A percentile compares a stretch with the other conserved stretches of the same genome.
These are phyloP conservation scores for Lophura nycthemera DNA, from an alignment of 2,113 vertebrate species.

Conservation along the genomic window DNA sequence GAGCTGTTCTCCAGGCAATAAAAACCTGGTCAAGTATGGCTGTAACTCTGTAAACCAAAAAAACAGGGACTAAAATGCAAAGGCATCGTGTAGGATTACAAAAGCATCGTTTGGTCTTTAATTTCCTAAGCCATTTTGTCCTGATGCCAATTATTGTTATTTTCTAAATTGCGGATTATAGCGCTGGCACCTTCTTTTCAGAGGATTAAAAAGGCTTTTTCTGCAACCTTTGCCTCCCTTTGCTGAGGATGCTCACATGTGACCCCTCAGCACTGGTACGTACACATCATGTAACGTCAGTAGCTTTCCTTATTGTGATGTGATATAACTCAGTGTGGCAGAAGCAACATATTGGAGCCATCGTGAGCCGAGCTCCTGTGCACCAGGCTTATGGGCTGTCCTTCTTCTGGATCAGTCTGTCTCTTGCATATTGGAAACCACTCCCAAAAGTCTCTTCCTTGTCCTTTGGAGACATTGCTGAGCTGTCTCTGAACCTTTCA, in stretches of 20 bases:
- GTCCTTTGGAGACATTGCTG: background rate
- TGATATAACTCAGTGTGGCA: slow-evolving; percentile 33
- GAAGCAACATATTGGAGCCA: slow-evolving; percentile 43
- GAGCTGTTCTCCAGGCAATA: background rate
- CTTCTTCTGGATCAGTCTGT: slow-evolving; percentile 16
- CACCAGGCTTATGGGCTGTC: slow-evolving; percentile 2
- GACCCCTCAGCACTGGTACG: background rate
- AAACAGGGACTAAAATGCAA: background rate
- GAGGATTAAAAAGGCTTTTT: background rate
- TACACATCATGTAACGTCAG: background rate
- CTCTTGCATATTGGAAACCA: slow-evolving; percentile 12
- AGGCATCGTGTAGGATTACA: background rate
- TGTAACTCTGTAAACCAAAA: background rate
- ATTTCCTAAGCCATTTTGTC: background rate
- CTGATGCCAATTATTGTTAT: background rate
- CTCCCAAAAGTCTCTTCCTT: background rate
- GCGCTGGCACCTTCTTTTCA: background rate
- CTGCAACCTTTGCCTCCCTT: background rate
- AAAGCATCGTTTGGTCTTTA: background rate
- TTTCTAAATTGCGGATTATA: background rate
- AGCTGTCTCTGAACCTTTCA: background rate
- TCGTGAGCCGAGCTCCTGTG: background rate
- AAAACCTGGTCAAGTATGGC: background rate
- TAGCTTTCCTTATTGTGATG: background rate
- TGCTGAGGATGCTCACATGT: background rate